A percentile compares a stretch with the other conserved stretches of the same genome.
Conservation (phyloP, 2,113 vertebrate genomes). For the Neolamprologus toae region DNA sequence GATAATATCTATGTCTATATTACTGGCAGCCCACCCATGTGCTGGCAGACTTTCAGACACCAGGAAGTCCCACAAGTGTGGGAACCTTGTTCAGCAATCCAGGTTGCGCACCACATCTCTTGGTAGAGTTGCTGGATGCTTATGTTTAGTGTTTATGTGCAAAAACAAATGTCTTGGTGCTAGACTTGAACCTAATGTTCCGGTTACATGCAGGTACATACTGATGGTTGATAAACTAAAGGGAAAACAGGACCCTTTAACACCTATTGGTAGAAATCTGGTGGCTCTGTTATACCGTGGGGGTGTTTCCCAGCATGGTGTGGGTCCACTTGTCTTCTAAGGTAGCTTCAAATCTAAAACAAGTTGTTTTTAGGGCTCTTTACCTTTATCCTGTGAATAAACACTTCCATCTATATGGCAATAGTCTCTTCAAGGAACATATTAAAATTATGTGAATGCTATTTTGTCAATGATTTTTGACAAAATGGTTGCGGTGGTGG, state of each 20-base stretch:
- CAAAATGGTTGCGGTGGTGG: background rate
- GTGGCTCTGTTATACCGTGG: background rate
- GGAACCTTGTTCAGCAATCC: background rate
- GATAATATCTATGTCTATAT: conserved; percentile 20
- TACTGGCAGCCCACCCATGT: conserved; percentile 14
- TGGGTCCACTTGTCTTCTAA: background rate
- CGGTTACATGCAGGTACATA: background rate
- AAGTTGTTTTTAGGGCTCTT: background rate
- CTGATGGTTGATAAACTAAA: background rate
- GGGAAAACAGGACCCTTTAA: background rate
- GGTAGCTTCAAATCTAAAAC: background rate
- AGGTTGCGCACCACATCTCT: background rate
- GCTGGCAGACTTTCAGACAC: conserved; percentile 36
- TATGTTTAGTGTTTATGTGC: background rate
- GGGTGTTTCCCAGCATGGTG: background rate
- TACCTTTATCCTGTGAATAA: background rate
- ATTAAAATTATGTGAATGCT: background rate
- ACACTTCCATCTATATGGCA: background rate
- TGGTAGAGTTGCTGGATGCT: background rate
- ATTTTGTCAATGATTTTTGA: background rate
- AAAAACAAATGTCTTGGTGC: background rate
- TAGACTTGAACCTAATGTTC: background rate
- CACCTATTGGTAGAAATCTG: background rate
- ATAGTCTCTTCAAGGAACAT: background rate
- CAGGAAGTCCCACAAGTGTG: background rate